phyloP scores from a whole-genome alignment of 1,140 invertebrate species.

The Proctacanthus coquilletti region DNA sequence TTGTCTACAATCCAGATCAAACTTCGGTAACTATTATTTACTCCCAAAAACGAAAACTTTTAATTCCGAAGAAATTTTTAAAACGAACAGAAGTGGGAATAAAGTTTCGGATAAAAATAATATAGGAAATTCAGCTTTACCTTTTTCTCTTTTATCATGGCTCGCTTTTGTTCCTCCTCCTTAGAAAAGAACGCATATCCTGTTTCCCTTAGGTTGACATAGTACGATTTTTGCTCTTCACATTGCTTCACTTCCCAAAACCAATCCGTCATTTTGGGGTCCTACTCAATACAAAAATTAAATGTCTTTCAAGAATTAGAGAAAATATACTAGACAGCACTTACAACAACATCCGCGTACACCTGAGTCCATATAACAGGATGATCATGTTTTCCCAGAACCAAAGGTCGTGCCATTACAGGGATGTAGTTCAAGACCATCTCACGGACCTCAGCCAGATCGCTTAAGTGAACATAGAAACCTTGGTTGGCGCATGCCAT shows the following conservation, averaged over 20 bases:
- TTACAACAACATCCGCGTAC: conserved; percentile 77
- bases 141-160: no score
- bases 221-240: conserved; percentile 50
- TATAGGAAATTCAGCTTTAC: no score
- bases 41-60: no score
- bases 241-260: conserved; percentile 71
- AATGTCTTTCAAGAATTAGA: not conserved
- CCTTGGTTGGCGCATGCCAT: conserved; percentile 94
- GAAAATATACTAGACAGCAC: conserved; percentile 11
- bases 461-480: conserved; percentile 86
- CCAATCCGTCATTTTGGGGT: conserved; percentile 78
- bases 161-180: conserved; percentile 28
- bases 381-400: conserved; percentile 60
- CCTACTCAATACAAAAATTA: no score
- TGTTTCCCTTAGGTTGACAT: conserved; percentile 31
- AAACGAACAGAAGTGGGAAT: no score
- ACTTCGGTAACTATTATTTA: no score
- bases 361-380: conserved; percentile 80
- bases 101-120: no score
- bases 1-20: no score
- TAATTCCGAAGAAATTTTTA: no score
- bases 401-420: conserved; percentile 76
- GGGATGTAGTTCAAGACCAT: conserved; percentile 84
- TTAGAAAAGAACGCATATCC: conserved; percentile 36
- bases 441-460: conserved; percentile 83